A percentile compares a stretch with the other conserved stretches of the same genome.
Conservation (phyloP, 23 tunicate genomes). For the Corella eumyota region DNA sequence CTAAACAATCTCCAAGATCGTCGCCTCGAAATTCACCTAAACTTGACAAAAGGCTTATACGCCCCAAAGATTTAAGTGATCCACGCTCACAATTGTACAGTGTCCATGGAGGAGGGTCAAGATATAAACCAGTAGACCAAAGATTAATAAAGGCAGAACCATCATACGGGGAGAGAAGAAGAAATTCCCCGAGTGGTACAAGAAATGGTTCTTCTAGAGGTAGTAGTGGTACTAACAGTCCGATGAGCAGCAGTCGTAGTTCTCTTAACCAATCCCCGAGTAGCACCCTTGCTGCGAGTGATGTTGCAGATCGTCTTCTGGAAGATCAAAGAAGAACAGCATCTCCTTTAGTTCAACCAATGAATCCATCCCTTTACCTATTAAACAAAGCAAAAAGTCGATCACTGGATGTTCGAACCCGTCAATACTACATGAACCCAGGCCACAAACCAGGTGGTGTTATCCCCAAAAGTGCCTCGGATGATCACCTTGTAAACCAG, state of each 20-base stretch:
- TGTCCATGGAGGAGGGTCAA: constrained; percentile 20
- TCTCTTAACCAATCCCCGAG: constrained; percentile 46
- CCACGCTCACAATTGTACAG: constrained; percentile 10
- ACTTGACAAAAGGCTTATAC: constrained; percentile 53
- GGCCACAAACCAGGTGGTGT: not conserved
- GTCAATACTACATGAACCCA: not conserved
- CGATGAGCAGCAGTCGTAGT: constrained; percentile 48
- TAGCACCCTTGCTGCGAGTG: constrained; percentile 8
- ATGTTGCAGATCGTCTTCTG: constrained; percentile 2
- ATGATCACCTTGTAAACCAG: constrained; percentile 36
- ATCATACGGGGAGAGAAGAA: constrained; percentile 44
- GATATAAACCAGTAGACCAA: constrained; percentile 36
- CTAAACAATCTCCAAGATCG: constrained; percentile 14
- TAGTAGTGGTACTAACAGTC: constrained; percentile 48
- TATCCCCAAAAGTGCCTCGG: constrained; percentile 69
- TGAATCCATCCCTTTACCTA: constrained; percentile 20
- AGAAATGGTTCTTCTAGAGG: constrained; percentile 16
- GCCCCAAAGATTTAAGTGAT: constrained; percentile 30
- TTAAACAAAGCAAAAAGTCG: constrained; percentile 49
- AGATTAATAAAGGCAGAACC: constrained; percentile 86
- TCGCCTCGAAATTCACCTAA: constrained; percentile 51
- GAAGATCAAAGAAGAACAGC: constrained; percentile 22
- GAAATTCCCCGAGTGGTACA: constrained; percentile 6
- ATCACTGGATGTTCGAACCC: constrained; percentile 53
- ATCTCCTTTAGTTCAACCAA: constrained; percentile 36